Conservation (phyloP, 92 coral and sea anemone species). For the Bergia sp. region DNA sequence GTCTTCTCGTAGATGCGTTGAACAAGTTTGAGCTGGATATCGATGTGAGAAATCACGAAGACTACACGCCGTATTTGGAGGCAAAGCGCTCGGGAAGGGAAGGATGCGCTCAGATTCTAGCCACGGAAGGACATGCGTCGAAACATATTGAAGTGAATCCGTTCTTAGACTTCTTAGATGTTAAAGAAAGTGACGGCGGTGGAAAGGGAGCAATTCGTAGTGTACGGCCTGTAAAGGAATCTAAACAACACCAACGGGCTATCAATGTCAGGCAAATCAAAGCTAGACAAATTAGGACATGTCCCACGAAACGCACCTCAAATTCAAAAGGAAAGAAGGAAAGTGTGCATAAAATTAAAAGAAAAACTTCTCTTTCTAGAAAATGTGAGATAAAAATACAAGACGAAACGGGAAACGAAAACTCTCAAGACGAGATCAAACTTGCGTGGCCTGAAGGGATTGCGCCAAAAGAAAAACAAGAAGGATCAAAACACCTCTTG, state of each 20-base stretch:
- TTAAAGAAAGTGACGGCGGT: slow-evolving; percentile 37
- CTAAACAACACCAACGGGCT: neutral
- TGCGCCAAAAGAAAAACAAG: neutral
- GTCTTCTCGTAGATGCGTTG: slow-evolving; percentile 72
- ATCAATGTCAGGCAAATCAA: slow-evolving; percentile 23
- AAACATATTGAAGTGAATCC: slow-evolving; percentile 86
- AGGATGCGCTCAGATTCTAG: slow-evolving; percentile 77
- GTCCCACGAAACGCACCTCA: slow-evolving; percentile 7
- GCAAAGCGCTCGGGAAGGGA: slow-evolving; percentile 74
- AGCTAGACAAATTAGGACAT: neutral
- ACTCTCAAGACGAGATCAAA: slow-evolving; percentile 16
- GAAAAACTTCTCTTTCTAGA: slow-evolving; percentile 34
- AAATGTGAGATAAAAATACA: slow-evolving; percentile 26
- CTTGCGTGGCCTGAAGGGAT: slow-evolving; percentile 59
- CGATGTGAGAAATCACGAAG: slow-evolving; percentile 82
- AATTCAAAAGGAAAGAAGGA: neutral
- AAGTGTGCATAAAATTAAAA: slow-evolving; percentile 17
- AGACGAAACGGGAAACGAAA: slow-evolving; percentile 7
- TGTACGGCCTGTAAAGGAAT: neutral
- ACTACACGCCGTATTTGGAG: slow-evolving; percentile 95
- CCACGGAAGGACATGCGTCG: slow-evolving; percentile 82
- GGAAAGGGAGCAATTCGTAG: slow-evolving; percentile 52
- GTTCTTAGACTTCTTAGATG: slow-evolving; percentile 69
- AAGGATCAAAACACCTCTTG: neutral
- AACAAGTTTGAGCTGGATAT: slow-evolving; percentile 81